Conservation (phyloP, 2,797 vertebrate species). For the Hippoglossus hippoglossus region DNA sequence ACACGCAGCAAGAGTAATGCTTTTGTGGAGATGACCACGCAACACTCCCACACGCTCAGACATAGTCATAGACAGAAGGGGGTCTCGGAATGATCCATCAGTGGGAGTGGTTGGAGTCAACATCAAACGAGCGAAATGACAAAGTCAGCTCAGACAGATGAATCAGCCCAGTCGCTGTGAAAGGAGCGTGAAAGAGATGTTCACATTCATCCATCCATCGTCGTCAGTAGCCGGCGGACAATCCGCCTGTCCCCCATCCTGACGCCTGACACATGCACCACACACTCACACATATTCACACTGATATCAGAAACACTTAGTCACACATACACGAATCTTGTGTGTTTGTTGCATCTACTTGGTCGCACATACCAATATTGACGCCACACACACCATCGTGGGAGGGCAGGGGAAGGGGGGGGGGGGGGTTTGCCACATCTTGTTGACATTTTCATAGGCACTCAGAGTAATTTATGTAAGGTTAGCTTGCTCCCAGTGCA, state of each 20-base stretch:
- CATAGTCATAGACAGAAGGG: not conserved
- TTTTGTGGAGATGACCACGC: constrained; percentile 23
- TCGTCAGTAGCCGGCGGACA: constrained; percentile 52
- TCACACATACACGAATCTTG: constrained; percentile 26
- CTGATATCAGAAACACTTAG: constrained; percentile 15
- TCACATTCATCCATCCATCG: constrained; percentile 77
- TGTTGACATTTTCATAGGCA: constrained; percentile 83
- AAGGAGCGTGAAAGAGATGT: constrained; percentile 76
- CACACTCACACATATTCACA: not conserved
- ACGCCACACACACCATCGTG: constrained; percentile 36
- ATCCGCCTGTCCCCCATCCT: constrained; percentile 26
- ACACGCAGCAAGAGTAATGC: not conserved
- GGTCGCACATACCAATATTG: not conserved
- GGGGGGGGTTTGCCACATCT: constrained; percentile 59
- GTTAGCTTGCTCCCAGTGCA: constrained; percentile 76
- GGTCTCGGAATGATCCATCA: constrained; percentile 59
- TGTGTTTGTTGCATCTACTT: not conserved
- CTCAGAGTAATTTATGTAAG: constrained; percentile 79
- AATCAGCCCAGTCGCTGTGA: constrained; percentile 65
- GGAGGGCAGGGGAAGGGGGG: constrained; percentile 44
- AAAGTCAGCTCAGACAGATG: constrained; percentile 63
- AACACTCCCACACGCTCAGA: constrained; percentile 7
- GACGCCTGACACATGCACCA: constrained; percentile 24
- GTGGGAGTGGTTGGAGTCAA: constrained; percentile 38
- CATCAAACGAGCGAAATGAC: constrained; percentile 63